Evolutionary conservation across 1,140 invertebrate species (phyloP).

Genomic region (Calosoma granatense): DNA sequence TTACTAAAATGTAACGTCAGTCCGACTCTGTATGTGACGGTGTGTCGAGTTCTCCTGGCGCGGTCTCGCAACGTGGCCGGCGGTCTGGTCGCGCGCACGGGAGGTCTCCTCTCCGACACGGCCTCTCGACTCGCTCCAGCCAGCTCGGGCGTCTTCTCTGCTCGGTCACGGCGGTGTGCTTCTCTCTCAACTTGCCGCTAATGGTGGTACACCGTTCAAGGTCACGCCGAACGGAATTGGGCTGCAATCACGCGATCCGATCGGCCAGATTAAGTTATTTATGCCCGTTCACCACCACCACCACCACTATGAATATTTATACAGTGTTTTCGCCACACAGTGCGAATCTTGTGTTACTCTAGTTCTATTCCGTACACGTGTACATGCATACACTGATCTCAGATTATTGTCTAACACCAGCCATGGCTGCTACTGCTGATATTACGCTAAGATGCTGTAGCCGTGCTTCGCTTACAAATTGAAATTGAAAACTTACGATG

Average conservation of each 20-base stretch:
- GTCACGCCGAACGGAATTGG: conserved; percentile 12
- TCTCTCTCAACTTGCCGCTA: too few species aligned
- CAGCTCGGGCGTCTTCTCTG: not conserved
- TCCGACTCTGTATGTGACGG: not conserved
- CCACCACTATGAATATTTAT: conserved; percentile 11
- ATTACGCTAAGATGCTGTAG: too few species aligned
- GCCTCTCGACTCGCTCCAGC: not conserved
- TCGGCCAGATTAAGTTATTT: conserved; percentile 17
- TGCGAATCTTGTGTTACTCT: too few species aligned
- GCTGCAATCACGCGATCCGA: conserved; percentile 15
- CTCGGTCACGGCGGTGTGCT: not conserved
- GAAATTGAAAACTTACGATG: too few species aligned
- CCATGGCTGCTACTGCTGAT: too few species aligned
- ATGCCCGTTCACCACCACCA: conserved; percentile 8
- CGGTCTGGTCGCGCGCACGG: conserved; percentile 4
- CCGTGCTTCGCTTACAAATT: too few species aligned
- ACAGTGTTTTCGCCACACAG: conserved; percentile 1
- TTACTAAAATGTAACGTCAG: too few species aligned
- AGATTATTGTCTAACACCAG: too few species aligned
- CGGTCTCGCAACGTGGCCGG: not conserved
- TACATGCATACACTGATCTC: too few species aligned
- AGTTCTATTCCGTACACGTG: too few species aligned
- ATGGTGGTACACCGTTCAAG: conserved; percentile 13
- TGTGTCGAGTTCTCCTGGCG: not conserved
- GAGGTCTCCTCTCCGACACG: not conserved